These are phyloP conservation scores for Eupithecia dodoneata DNA, from an alignment of 2,888 invertebrate species.

Conservation along the genomic window DNA sequence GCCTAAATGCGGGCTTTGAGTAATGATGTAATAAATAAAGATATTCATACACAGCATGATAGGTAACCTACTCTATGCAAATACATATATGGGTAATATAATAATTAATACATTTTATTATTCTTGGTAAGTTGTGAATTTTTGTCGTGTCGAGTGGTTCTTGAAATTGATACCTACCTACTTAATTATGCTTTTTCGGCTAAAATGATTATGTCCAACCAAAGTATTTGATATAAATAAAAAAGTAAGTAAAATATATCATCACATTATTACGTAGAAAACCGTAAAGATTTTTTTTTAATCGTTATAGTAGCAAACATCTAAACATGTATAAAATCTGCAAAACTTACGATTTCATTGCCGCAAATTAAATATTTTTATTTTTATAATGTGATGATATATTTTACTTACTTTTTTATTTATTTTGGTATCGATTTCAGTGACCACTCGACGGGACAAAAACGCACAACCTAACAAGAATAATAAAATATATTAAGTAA, in stretches of 20 bases:
- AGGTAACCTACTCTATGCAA: neutral
- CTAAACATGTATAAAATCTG: too few relatives aligned
- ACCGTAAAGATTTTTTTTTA: neutral
- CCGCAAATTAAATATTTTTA: neutral
- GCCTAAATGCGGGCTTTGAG: conserved; percentile 35
- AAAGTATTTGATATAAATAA: too few relatives aligned
- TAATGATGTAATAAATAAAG: conserved; percentile 32
- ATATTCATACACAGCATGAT: conserved; percentile 17
- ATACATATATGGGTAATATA: neutral
- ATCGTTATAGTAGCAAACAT: neutral
- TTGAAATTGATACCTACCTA: neutral
- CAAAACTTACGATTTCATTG: too few relatives aligned
- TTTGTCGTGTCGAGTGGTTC: neutral
- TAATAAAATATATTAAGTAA: neutral
- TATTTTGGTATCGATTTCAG: too few relatives aligned
- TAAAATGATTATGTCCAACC: too few relatives aligned
- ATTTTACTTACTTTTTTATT: too few relatives aligned
- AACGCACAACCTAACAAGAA: neutral
- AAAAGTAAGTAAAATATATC: neutral
- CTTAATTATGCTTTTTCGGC: too few relatives aligned
- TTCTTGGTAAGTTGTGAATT: neutral
- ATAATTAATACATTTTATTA: neutral
- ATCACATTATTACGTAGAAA: neutral
- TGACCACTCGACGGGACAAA: too few relatives aligned
- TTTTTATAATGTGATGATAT: neutral